Conservation (phyloP, 2,888 invertebrate genomes). For the Drosophila algonquin region DNA sequence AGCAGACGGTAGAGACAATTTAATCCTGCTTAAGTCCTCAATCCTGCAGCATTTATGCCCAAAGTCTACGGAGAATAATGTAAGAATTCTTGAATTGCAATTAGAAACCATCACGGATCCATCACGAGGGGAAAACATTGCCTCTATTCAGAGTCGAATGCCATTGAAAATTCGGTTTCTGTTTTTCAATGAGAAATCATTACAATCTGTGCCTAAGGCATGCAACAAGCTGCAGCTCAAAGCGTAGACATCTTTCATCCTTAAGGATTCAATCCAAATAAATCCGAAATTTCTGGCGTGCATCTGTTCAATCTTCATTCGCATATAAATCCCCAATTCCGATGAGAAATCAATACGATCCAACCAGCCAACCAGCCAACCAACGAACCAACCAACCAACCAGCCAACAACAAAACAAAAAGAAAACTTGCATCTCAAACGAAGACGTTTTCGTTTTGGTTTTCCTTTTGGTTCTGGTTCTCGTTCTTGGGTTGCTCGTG, state of each 20-base stretch:
- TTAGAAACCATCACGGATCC: too few species aligned
- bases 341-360: conserved; percentile 33
- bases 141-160: too few species aligned
- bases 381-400: not conserved
- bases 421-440: conserved; percentile 16
- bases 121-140: fast-evolving
- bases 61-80: too few species aligned
- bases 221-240: not conserved
- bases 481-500: conserved; percentile 14
- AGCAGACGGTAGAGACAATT: not conserved
- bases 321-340: conserved; percentile 6
- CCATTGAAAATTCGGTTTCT: too few species aligned
- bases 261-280: not conserved
- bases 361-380: too few species aligned
- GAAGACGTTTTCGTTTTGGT: conserved; percentile 30
- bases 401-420: conserved; percentile 13
- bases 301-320: conserved; percentile 11
- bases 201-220: not conserved
- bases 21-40: not conserved
- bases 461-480: conserved; percentile 21
- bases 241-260: not conserved
- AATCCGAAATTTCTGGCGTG: not conserved
- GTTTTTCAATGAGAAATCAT: not conserved
- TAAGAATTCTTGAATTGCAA: too few species aligned
- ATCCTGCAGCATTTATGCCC: too few species aligned